These are phyloP conservation scores for Connochaetes taurinus DNA, from an alignment of 2,113 vertebrate species.

Conservation along the genomic window DNA sequence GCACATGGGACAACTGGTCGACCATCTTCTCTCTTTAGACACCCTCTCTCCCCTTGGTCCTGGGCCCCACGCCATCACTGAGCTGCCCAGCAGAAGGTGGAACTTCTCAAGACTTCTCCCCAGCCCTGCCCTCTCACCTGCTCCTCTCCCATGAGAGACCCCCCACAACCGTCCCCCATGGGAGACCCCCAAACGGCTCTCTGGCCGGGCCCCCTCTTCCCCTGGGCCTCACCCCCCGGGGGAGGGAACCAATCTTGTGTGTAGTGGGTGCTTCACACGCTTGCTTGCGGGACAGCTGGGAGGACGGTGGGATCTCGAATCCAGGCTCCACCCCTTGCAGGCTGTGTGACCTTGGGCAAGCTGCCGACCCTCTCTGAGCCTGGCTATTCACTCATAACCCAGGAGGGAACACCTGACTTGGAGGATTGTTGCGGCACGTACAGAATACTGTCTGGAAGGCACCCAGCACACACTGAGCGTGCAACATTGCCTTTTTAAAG, in stretches of 20 bases:
- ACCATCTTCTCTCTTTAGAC: no score
- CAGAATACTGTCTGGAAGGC: rapidly evolving
- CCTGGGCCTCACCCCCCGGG: rapidly evolving
- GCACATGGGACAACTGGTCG: rapidly evolving
- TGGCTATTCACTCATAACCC: rapidly evolving
- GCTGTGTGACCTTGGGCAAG: background rate
- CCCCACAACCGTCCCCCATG: background rate
- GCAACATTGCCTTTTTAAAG: no score
- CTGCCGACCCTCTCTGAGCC: background rate
- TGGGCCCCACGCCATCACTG: rapidly evolving
- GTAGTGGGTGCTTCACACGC: rapidly evolving
- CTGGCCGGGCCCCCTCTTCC: background rate
- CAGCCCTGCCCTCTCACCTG: background rate
- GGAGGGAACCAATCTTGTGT: rapidly evolving
- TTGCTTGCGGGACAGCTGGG: rapidly evolving
- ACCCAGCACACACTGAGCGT: rapidly evolving
- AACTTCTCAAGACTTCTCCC: no score
- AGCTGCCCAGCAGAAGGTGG: no score
- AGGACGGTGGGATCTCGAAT: background rate
- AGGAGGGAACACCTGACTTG: background rate
- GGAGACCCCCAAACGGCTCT: background rate
- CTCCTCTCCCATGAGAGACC: no score
- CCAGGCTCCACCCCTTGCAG: background rate
- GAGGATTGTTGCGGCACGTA: rapidly evolving
- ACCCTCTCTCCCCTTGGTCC: background rate